Evolutionary conservation across 2,888 invertebrate species (phyloP).

Genomic region (Shargacucullia verbasci): DNA sequence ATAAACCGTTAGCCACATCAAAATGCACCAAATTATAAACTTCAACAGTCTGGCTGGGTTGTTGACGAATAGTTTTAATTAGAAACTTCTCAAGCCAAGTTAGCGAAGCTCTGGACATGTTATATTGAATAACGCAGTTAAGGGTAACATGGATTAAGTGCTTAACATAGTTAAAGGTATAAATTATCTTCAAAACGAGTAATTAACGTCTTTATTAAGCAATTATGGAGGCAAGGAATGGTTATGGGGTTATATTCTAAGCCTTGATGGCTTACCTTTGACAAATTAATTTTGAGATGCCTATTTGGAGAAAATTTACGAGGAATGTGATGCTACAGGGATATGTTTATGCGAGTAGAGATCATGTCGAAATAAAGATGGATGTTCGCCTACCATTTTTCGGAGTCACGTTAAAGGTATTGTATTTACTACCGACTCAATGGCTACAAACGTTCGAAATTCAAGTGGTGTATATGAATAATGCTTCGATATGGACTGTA

Average conservation of each 20-base stretch:
- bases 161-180: constrained; percentile 7
- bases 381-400: no score
- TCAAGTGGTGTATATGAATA: no score
- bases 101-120: constrained; percentile 32
- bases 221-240: constrained; percentile 29
- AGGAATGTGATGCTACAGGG: no score
- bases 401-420: no score
- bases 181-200: constrained; percentile 23
- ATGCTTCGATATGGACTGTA: no score
- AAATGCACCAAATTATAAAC: constrained; percentile 35
- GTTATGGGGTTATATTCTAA: constrained; percentile 25
- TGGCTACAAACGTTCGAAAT: no score
- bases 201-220: constrained; percentile 37
- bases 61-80: constrained; percentile 60
- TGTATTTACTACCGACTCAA: no score
- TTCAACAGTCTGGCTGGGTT: not conserved
- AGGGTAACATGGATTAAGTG: constrained; percentile 14
- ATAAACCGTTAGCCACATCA: constrained; percentile 17
- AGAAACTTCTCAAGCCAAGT: constrained; percentile 41
- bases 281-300: constrained; percentile 33
- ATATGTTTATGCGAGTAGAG: no score
- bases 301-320: not conserved
- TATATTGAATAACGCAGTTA: constrained; percentile 31
- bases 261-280: constrained; percentile 22
- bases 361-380: no score